Base-by-base conservation (phyloP, 2,113 vertebrate genomes). In the Coregonus clupeaformis region DNA sequence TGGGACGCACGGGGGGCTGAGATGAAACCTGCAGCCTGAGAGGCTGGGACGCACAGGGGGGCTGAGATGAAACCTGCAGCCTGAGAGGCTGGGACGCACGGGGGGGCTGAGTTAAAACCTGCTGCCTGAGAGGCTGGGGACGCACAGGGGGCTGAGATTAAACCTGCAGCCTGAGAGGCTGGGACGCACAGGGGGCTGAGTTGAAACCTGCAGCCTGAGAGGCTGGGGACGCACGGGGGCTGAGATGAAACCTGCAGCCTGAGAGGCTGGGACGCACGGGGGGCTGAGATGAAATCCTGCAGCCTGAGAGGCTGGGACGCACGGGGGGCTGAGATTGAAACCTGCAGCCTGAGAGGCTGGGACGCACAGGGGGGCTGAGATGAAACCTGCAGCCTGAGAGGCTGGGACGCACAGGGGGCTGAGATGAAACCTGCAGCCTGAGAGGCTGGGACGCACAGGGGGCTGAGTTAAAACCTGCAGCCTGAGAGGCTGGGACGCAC, bases 181-280 rank as follows among this genome's bases (percentile, higher is more conserved):
- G 27, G 47, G 79, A 90, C 83, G 82, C 82, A 85, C 80, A 84
- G 42, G 73, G n/a, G 75, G 80, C 75, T 68, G 76, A 78, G 83
- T n/a, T 86, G 77, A 86, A 90, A 88, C 83, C 84, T 87, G 88
- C 78, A 27, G 85, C 77, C 86, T 83, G 84, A 90, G 81, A 85
- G 82, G 69, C 49, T 13, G 27, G 47, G 79, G n/a, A 90, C 83
- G 82, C 82, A 85, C 80, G 73, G n/a, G 75, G 80, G 55, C 75
- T 68, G 76, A 78, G 83, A n/a, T 86, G 77, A 86, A 90, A 88
- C 83, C 84, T 87, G 88, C 78, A 27, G 85, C 77, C 86, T 83
- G 84, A 90, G 81, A 85, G 82, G 69, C 49, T 13, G 27, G 47
- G 79, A 90, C 83, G 82, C 82, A 85, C 80, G 42, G 73, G n/a